Conservation (phyloP, 2,113 vertebrate genomes). For the Malurus melanocephalus region DNA sequence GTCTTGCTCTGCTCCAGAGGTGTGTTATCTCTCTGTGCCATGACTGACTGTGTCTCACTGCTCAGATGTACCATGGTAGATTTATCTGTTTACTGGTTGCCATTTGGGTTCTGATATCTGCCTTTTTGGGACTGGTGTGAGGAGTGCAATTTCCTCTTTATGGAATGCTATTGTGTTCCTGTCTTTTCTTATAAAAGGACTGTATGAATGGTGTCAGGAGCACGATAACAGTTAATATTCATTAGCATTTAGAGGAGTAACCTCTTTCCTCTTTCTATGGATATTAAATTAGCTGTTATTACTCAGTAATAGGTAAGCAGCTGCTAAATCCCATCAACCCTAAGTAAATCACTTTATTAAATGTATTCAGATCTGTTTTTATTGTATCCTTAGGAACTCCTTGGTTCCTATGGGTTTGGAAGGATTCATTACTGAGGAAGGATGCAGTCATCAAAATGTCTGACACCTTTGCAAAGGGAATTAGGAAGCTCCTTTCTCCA, state of each 20-base stretch:
- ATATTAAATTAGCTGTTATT: constrained; percentile 58
- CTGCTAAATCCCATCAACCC: constrained; percentile 50
- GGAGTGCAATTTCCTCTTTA: constrained; percentile 54
- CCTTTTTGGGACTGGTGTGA: constrained; percentile 28
- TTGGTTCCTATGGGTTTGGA: constrained; percentile 9
- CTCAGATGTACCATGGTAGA: constrained; percentile 15
- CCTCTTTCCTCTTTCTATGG: constrained; percentile 15
- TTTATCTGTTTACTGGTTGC: constrained; percentile 66
- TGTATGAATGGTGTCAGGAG: constrained; percentile 9
- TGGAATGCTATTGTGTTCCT: constrained; percentile 29
- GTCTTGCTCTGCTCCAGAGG: constrained; percentile 20
- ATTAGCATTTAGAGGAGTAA: constrained; percentile 49
- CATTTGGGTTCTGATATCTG: constrained; percentile 38
- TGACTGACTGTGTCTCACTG: constrained; percentile 29
- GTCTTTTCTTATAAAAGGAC: constrained; percentile 43
- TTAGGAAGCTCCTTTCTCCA: not conserved
- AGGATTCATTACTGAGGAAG: constrained; percentile 27
- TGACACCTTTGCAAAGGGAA: not conserved
- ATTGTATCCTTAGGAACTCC: constrained; percentile 27
- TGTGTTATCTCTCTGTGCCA: constrained; percentile 38
- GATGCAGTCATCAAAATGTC: constrained; percentile 4
- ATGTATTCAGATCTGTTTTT: constrained; percentile 16
- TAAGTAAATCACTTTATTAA: constrained; percentile 55
- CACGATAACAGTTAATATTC: constrained; percentile 32
- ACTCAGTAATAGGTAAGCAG: constrained; percentile 54